Conservation (phyloP, 2,888 invertebrate species). For the Diaphora mendica region DNA sequence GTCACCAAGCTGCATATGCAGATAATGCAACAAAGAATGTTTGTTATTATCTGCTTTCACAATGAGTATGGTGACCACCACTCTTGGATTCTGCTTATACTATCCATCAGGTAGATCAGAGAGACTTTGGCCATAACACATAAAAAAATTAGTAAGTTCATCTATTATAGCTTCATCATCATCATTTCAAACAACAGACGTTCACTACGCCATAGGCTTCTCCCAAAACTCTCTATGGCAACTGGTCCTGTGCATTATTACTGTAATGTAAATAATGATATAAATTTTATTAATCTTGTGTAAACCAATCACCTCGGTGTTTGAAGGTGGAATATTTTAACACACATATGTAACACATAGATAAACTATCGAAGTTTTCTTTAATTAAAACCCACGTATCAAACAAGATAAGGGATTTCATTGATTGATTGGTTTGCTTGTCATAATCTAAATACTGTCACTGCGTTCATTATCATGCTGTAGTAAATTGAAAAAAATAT, state of each 20-base stretch:
- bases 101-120: too few relatives aligned
- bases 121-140: too few relatives aligned
- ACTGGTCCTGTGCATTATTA: neutral
- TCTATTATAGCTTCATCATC: neutral
- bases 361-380: neutral
- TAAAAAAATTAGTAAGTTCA: too few relatives aligned
- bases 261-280: neutral
- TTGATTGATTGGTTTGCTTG: constrained; percentile 3
- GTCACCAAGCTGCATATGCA: too few relatives aligned
- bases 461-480: neutral
- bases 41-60: too few relatives aligned
- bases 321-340: neutral
- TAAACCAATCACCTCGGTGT: neutral
- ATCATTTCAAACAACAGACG: too few relatives aligned
- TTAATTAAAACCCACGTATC: neutral
- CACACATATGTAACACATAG: neutral
- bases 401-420: neutral
- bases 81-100: too few relatives aligned
- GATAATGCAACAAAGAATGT: too few relatives aligned
- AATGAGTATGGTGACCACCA: too few relatives aligned
- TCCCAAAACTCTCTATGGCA: too few relatives aligned
- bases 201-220: too few relatives aligned
- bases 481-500: neutral
- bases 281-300: neutral
- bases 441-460: neutral